Base-by-base conservation (phyloP, 1,140 invertebrate species). In the Eumaeus atala region DNA sequence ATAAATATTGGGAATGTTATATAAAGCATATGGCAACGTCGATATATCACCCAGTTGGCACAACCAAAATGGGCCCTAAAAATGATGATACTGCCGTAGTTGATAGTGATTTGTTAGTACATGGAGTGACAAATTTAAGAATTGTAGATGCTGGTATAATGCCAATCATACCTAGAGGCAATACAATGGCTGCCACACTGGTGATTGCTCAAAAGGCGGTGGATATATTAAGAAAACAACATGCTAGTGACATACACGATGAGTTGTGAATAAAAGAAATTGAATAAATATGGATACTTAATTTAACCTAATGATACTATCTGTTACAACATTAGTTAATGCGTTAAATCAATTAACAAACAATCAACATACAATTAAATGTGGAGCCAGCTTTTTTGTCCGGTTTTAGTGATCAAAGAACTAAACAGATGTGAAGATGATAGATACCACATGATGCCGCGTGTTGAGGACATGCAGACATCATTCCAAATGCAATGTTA, bases 61-160 rank as follows among this genome's bases (percentile, higher is more conserved):
- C 94, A 0, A 92, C 91, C 17, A 95, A 93, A 80, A 96, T 96
- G 95, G 94, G 94, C 8, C 89, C 91, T 0, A 67, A 68, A 5
- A 67, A 55, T 10, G 93, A 95, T 82, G 59, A 82, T 47, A 73
- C 84, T 18, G 87, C 93, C 36, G 92, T 94, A 3, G 90, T 93
- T 0, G 91, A 95, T 77, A 79, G 91, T 0, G 70, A 91, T 35
- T 81, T 97, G 0, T 86, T 89, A 28, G 92, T 95, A 0, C 88
- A 91, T 67, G 92, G 92, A 0, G 82, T 94, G 0, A 70, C 78
- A n/a, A 89, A 91, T n/a, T 64, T 96, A 9, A 88, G 95, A 61
- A 93, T 96, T 0, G 89, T 92, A 1, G 94, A 96, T 84, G 94
- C 93, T 16, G 94, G 93, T 57, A 90, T 96, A 8, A 95, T 96